Conservation (phyloP, 2,113 vertebrate species). For the Garra rufa region DNA sequence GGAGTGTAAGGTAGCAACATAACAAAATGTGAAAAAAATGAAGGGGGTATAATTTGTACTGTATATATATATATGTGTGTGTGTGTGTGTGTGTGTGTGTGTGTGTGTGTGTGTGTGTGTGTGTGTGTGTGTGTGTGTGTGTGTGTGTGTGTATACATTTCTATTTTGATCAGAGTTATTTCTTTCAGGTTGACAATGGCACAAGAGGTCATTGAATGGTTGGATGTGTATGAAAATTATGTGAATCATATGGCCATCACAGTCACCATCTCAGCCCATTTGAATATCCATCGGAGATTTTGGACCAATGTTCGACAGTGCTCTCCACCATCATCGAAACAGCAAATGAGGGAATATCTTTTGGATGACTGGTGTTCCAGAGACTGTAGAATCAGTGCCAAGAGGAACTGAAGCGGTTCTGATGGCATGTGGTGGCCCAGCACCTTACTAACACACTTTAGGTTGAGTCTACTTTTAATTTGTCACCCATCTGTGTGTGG, state of each 20-base stretch:
- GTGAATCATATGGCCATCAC: neutral
- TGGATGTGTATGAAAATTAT: neutral
- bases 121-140: no score
- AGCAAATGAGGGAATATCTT: neutral
- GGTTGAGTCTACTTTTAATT: neutral
- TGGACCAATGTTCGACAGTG: neutral
- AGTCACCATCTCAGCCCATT: neutral
- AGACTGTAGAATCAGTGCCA: neutral
- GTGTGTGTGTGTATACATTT: no score
- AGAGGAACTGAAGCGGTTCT: neutral
- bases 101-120: no score
- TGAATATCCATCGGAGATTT: neutral
- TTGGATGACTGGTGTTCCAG: neutral
- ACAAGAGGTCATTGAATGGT: neutral
- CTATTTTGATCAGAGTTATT: neutral
- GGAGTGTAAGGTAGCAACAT: no score
- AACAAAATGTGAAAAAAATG: no score
- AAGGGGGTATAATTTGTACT: no score
- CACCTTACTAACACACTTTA: neutral
- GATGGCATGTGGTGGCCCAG: neutral
- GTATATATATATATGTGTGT: no score
- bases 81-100: no score
- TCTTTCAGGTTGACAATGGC: neutral
- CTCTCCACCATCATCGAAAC: neutral
- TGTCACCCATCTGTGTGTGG: neutral